phyloP scores from a whole-genome alignment of 2,797 vertebrate species.

The Lutjanus argentimaculatus region DNA sequence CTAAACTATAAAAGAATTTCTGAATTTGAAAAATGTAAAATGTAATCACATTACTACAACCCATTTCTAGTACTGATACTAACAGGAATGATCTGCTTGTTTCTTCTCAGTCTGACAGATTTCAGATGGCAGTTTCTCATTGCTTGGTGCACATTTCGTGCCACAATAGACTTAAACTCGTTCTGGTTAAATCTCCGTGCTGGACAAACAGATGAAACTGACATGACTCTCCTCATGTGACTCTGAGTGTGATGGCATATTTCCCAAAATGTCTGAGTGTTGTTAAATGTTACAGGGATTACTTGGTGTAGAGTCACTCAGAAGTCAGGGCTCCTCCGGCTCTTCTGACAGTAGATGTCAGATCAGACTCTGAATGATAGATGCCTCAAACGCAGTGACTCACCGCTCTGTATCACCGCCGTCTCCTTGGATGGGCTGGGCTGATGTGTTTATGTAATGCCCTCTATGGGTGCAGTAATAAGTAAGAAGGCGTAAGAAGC shows the following conservation, averaged over 20 bases:
- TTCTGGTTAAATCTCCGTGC: not conserved
- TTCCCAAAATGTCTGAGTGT: not conserved
- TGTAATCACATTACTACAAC: too few species aligned
- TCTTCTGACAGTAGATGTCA: constrained; percentile 48
- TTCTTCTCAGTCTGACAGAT: not conserved
- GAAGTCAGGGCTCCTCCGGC: constrained; percentile 41
- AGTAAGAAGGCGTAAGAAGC: constrained; percentile 34
- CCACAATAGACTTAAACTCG: too few species aligned
- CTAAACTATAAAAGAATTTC: too few species aligned
- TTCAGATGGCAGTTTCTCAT: not conserved
- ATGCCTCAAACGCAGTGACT: constrained; percentile 35
- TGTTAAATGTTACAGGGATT: constrained; percentile 7
- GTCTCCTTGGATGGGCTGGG: constrained; percentile 30
- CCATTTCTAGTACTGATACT: not conserved
- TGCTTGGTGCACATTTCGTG: not conserved
- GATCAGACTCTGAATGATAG: constrained; percentile 38
- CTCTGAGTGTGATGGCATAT: not conserved
- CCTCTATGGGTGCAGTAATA: constrained; percentile 18
- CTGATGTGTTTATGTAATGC: constrained; percentile 43
- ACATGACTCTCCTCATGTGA: not conserved
- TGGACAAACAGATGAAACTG: not conserved
- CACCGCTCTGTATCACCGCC: constrained; percentile 23
- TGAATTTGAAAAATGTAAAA: too few species aligned
- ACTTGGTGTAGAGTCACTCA: constrained; percentile 24
- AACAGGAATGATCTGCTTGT: not conserved